Conservation (phyloP, 1,140 invertebrate genomes). For the Ostrea edulis region DNA sequence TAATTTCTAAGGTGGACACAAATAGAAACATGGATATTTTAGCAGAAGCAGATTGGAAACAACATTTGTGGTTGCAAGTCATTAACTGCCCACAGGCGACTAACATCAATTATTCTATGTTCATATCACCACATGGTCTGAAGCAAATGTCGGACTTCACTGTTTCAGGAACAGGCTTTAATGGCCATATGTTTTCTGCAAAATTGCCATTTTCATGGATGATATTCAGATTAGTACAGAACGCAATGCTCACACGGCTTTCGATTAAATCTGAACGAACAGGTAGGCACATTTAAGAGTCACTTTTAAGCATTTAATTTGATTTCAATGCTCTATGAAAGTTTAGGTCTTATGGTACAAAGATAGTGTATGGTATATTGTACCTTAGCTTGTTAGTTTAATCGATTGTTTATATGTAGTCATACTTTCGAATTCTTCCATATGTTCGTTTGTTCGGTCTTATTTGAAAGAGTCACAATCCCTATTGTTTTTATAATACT, state of each 20-base stretch:
- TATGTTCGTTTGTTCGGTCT: too few relatives aligned
- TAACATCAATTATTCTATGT: constrained; percentile 50
- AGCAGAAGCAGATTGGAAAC: constrained; percentile 45
- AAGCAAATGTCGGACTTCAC: constrained; percentile 59
- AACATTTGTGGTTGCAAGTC: constrained; percentile 57
- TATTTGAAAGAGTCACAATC: too few relatives aligned
- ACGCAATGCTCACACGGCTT: constrained; percentile 11
- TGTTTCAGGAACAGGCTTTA: constrained; percentile 50
- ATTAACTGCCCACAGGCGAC: constrained; percentile 44
- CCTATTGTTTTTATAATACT: too few relatives aligned
- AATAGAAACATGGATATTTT: constrained; percentile 69
- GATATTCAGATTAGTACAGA: constrained; percentile 61
- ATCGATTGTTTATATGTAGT: too few relatives aligned
- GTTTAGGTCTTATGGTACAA: too few relatives aligned
- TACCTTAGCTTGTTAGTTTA: too few relatives aligned
- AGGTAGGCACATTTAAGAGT: not conserved
- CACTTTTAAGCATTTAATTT: too few relatives aligned
- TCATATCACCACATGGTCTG: constrained; percentile 51
- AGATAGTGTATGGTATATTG: too few relatives aligned
- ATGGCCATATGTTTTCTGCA: constrained; percentile 49
- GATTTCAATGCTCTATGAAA: too few relatives aligned
- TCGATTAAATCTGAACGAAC: not conserved
- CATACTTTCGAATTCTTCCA: too few relatives aligned
- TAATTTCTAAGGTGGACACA: constrained; percentile 68
- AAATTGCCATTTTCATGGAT: constrained; percentile 71